A percentile compares a stretch with the other conserved stretches of the same genome.
Conservation (phyloP, 2,113 vertebrate genomes). For the Mobula birostris region DNA sequence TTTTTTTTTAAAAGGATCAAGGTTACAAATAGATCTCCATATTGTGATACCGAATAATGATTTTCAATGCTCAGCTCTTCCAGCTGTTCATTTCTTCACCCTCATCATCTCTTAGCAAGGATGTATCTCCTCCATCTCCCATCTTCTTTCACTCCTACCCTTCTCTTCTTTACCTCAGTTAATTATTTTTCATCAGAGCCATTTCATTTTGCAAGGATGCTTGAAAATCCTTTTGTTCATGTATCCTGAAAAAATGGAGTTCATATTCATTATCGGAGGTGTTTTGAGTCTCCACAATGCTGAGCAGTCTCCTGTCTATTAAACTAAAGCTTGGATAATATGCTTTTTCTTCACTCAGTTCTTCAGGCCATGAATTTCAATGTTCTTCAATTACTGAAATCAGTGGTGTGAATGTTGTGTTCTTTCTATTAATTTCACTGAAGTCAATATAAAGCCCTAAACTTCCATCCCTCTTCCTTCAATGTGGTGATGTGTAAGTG, state of each 20-base stretch:
- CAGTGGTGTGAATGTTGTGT: background rate
- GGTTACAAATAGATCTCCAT: too few species aligned
- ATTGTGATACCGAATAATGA: too few species aligned
- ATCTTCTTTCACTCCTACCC: background rate
- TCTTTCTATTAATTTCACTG: background rate
- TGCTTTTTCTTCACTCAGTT: slow-evolving; percentile 10
- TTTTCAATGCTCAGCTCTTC: background rate
- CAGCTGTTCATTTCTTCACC: background rate
- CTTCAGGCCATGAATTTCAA: slow-evolving; percentile 18
- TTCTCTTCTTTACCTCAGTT: background rate
- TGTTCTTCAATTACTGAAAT: slow-evolving; percentile 19
- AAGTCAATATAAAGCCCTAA: slow-evolving; percentile 1
- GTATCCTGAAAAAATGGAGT: background rate
- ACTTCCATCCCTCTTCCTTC: background rate
- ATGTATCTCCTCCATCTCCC: background rate
- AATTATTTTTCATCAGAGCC: background rate
- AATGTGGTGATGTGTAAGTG: background rate
- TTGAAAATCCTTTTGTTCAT: background rate
- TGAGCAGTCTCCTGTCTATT: background rate
- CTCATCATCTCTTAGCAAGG: background rate
- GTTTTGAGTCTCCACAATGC: background rate
- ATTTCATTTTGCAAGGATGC: background rate
- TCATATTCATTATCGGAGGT: background rate
- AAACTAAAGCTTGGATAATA: background rate
- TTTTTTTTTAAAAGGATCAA: too few species aligned